Evolutionary conservation across 2,888 invertebrate genomes (phyloP).

Genomic region (Periphyllus acericola): DNA sequence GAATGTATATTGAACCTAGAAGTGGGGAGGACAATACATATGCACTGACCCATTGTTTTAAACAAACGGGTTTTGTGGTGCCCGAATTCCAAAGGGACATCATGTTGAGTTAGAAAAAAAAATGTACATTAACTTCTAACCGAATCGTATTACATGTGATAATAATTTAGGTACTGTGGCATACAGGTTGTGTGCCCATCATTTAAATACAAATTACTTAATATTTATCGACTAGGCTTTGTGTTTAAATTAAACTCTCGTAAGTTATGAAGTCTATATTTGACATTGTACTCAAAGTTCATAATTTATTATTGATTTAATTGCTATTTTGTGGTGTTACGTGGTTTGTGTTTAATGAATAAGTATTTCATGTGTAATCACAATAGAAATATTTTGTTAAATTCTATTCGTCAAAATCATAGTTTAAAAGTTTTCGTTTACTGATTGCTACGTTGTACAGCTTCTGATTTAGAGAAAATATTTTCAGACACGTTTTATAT

Average conservation of each 20-base stretch:
- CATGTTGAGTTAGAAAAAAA: background rate
- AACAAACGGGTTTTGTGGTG: conserved; percentile 3
- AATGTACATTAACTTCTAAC: background rate
- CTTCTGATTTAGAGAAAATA: background rate
- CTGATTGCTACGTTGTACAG: background rate
- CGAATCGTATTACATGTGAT: background rate
- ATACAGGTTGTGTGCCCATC: too few species aligned
- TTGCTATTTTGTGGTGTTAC: too few species aligned
- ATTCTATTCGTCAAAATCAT: too few species aligned
- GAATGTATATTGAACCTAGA: background rate
- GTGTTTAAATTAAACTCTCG: too few species aligned
- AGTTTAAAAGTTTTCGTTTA: background rate
- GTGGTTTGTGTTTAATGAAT: too few species aligned
- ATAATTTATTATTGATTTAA: too few species aligned
- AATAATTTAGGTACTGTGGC: background rate
- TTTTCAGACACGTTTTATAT: background rate
- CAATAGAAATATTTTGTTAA: background rate
- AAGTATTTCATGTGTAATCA: background rate
- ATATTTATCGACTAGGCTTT: too few species aligned
- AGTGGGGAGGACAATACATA: conserved; percentile 12
- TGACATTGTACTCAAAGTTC: too few species aligned
- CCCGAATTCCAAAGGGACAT: conserved; percentile 38
- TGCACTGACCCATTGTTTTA: conserved; percentile 31
- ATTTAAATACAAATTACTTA: too few species aligned
- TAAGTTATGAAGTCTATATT: too few species aligned